Base-by-base conservation (phyloP, 2,888 invertebrate genomes). In the Agonopterix heracliana region DNA sequence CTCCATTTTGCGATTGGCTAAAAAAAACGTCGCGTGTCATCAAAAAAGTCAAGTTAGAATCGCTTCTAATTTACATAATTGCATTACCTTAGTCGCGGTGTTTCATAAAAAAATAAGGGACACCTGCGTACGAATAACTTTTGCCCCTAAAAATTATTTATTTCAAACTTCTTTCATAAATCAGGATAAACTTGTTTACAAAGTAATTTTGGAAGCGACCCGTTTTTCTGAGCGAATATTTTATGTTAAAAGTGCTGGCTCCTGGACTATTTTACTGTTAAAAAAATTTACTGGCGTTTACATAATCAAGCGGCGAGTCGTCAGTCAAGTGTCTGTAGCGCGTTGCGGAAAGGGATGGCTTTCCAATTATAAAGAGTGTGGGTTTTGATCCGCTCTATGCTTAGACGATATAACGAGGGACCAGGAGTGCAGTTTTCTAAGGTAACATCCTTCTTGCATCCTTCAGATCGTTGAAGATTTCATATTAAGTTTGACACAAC, bases 101-200 rank as follows among this genome's bases (percentile, higher is more conserved):
- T 78, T 75, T 74, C 74, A 74, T 78, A 77, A 81, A 82, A 78
- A 76, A 77, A 81, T 78, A 81, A 74, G 71, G 74, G 86, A 87
- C 87, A 86, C 86, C 86, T 87, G 86, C 66, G 63, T 61, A 66
- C 65, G 60, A 58, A 61, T 75, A 84, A 85, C 79, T 85, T 87
- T 79, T 78, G 79, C 80, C 76, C 77, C 74, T 78, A 82, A 87
- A 85, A 85, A 81, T 74, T 82, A 82, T 84, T 81, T 83, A 81
- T 80, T 71, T 77, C 71, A 66, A 86, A 87, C 75, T 86, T 87
- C 74, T 71, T 79, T 79, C 87, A 86, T 88, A 88, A 87, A 87
- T 87, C 86, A 85, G 66, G 70, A 68, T 75, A 77, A 84, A 87
- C 78, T 87, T 86, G 84, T 85, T 86, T 86, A 85, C 81, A 63